phyloP scores from a whole-genome alignment of 2,888 invertebrate species.

The Rhogogaster chlorosoma region DNA sequence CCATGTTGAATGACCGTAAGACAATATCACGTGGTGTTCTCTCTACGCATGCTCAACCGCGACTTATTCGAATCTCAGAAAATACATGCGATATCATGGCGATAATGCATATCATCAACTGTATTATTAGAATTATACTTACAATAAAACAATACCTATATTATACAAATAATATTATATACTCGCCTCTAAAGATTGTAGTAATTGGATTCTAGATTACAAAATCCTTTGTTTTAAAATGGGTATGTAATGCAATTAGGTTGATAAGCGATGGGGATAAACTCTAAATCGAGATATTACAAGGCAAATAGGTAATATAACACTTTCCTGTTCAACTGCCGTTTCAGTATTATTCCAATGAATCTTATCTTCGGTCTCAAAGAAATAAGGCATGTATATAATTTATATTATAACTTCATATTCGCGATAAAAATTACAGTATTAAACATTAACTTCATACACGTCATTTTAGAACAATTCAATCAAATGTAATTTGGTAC shows the following conservation, averaged over 20 bases:
- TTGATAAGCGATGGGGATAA: no score
- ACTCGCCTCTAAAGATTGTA: neutral
- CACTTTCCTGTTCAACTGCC: neutral
- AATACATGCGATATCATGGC: neutral
- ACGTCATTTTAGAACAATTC: conserved; percentile 13
- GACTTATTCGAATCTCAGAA: neutral
- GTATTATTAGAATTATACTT: neutral
- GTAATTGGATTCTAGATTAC: neutral
- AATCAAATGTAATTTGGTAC: conserved; percentile 17
- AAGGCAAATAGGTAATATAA: neutral
- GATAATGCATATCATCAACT: neutral
- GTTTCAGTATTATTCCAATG: neutral
- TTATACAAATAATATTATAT: neutral
- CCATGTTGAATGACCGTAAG: conserved; percentile 60
- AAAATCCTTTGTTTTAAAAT: no score
- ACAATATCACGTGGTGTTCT: conserved; percentile 58
- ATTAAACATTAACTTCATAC: neutral
- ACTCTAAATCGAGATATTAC: no score
- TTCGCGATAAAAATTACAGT: neutral
- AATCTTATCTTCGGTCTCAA: neutral
- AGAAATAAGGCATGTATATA: neutral
- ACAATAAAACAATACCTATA: neutral
- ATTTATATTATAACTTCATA: neutral
- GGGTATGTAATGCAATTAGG: no score
- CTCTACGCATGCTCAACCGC: conserved; percentile 29